Conservation (phyloP, 2,113 vertebrate species). For the Lophochroa leadbeateri region DNA sequence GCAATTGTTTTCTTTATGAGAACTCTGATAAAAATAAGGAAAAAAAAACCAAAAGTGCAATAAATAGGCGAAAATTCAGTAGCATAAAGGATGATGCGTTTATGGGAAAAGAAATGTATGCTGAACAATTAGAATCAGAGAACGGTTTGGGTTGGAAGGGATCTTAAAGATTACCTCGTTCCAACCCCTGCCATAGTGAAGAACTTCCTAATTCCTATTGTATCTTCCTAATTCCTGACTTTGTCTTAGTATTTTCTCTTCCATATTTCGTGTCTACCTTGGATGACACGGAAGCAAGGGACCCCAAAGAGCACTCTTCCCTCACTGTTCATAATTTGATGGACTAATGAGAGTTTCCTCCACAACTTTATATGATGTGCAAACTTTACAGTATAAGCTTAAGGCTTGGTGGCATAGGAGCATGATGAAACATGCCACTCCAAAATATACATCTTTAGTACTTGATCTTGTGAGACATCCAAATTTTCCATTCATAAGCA, state of each 20-base stretch:
- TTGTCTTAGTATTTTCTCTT: not conserved
- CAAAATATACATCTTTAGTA: not conserved
- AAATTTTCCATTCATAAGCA: not conserved
- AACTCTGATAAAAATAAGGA: not conserved
- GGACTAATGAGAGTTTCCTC: not conserved
- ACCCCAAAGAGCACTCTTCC: not conserved
- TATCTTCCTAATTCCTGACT: not conserved
- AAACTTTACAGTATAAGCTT: not conserved
- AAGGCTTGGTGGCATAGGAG: not conserved
- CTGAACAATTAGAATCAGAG: not conserved
- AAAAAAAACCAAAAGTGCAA: not conserved
- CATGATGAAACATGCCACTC: not conserved
- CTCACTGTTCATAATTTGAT: not conserved
- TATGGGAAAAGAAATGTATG: not conserved
- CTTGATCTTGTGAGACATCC: not conserved
- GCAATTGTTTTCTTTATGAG: not conserved
- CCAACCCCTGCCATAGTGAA: not conserved
- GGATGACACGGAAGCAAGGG: not conserved
- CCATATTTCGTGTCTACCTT: not conserved
- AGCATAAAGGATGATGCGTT: not conserved
- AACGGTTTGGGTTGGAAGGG: not conserved
- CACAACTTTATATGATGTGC: rapidly evolving
- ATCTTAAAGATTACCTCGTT: not conserved
- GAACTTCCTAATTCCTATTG: not conserved
- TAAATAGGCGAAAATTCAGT: not conserved